Evolutionary conservation across 2,888 invertebrate species (phyloP).

Genomic region (Lycia hirtaria): DNA sequence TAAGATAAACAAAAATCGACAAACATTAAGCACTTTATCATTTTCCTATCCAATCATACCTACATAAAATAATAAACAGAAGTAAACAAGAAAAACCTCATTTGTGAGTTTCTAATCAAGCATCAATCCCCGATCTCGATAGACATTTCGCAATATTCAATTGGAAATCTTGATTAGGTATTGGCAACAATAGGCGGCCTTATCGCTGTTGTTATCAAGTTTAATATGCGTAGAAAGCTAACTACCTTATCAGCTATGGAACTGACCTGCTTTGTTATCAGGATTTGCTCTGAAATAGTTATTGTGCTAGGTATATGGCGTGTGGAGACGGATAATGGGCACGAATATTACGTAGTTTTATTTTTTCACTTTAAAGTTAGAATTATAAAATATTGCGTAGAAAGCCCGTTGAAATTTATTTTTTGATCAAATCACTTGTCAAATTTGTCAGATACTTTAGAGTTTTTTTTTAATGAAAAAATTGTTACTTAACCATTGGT

Average conservation of each 20-base stretch:
- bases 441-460: too few species aligned
- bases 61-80: background rate
- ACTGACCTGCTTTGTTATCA: conserved; percentile 80
- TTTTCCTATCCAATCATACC: background rate
- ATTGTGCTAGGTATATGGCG: conserved; percentile 77
- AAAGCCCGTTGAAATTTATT: too few species aligned
- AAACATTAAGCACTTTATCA: background rate
- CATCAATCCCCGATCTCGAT: conserved; percentile 55
- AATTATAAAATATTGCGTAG: too few species aligned
- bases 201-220: conserved; percentile 76
- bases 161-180: conserved; percentile 79
- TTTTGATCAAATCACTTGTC: too few species aligned
- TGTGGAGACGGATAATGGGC: conserved; percentile 58
- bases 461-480: too few species aligned
- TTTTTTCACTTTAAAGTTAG: too few species aligned
- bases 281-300: conserved; percentile 70
- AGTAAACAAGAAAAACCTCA: conserved; percentile 27
- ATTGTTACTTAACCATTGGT: too few species aligned
- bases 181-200: conserved; percentile 70
- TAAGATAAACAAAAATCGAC: background rate
- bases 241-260: conserved; percentile 73
- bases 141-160: conserved; percentile 65
- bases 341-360: background rate
- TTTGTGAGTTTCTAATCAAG: conserved; percentile 44
- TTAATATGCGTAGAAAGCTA: conserved; percentile 83